These are phyloP conservation scores for Parauchenoglanis ngamensis DNA, from an alignment of 2,797 vertebrate genomes.

Conservation along the genomic window DNA sequence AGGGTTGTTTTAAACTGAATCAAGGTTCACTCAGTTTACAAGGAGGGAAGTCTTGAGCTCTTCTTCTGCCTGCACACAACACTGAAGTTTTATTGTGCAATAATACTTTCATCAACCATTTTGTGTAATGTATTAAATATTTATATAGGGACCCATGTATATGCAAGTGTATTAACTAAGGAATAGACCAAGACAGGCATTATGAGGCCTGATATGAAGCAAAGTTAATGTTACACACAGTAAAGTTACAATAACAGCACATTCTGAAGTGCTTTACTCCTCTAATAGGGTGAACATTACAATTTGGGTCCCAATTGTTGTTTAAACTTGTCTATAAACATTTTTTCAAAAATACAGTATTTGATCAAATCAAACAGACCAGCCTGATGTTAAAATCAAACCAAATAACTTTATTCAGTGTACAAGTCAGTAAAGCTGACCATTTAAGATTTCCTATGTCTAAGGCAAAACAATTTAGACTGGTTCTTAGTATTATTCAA, in stretches of 20 bases:
- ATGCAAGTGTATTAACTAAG: too few species aligned
- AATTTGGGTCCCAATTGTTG: background rate
- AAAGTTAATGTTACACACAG: background rate
- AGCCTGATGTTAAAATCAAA: conserved; percentile 64
- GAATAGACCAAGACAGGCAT: background rate
- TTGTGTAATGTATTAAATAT: background rate
- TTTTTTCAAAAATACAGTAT: background rate
- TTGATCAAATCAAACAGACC: background rate
- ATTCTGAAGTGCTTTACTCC: background rate
- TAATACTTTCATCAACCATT: background rate
- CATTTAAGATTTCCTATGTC: conserved; percentile 56
- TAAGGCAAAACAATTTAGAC: conserved; percentile 65
- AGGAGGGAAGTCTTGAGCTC: background rate
- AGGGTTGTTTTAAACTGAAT: background rate
- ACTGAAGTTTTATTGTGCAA: background rate
- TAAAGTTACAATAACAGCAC: background rate
- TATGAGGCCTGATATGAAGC: background rate
- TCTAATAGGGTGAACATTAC: background rate
- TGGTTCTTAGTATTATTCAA: conserved; percentile 56
- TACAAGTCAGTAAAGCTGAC: conserved; percentile 70
- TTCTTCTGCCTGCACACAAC: background rate
- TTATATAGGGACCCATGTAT: background rate
- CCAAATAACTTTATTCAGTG: conserved; percentile 75
- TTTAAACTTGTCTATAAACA: background rate
- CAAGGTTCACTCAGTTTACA: background rate